These are phyloP conservation scores for Geotrypetes seraphini DNA, from an alignment of 2,797 vertebrate species.

Conservation along the genomic window DNA sequence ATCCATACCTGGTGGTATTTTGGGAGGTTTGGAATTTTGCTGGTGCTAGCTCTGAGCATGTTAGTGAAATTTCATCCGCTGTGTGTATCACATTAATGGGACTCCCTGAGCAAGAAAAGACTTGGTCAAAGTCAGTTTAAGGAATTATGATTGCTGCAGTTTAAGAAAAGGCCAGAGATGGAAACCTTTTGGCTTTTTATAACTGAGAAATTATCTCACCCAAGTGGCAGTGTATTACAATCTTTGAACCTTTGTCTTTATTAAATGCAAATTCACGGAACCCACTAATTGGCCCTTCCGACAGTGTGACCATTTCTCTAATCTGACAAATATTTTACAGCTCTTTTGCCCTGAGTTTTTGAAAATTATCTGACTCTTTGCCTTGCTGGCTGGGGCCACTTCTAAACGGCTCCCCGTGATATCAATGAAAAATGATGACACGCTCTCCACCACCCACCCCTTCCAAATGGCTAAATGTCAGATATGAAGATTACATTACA, in stretches of 20 bases:
- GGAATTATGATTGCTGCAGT: conserved; percentile 7
- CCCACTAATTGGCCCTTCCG: conserved; percentile 56
- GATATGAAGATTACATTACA: conserved; percentile 9
- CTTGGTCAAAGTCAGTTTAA: conserved; percentile 8
- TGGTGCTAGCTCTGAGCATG: too few species aligned
- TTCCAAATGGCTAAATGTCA: conserved; percentile 33
- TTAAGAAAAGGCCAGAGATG: conserved; percentile 5
- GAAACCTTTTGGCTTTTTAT: conserved; percentile 10
- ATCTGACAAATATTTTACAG: conserved; percentile 44
- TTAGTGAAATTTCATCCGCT: too few species aligned
- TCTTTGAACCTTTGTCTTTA: conserved; percentile 49
- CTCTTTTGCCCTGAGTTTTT: conserved; percentile 25
- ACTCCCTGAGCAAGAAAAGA: too few species aligned
- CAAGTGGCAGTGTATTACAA: conserved; percentile 31
- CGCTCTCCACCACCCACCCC: too few species aligned
- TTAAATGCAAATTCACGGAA: conserved; percentile 41
- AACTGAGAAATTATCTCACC: conserved; percentile 35
- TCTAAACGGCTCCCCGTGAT: conserved; percentile 30
- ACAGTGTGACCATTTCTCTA: conserved; percentile 41
- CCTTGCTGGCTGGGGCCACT: conserved; percentile 8
- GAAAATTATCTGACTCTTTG: conserved; percentile 32
- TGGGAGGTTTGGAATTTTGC: too few species aligned
- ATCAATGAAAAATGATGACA: conserved; percentile 32
- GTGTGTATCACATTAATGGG: too few species aligned
- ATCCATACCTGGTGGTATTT: too few species aligned